A percentile compares a stretch with the other conserved stretches of the same genome.
phyloP scores from a whole-genome alignment of 2,113 vertebrate species.

The Gallinago jamesoni region DNA sequence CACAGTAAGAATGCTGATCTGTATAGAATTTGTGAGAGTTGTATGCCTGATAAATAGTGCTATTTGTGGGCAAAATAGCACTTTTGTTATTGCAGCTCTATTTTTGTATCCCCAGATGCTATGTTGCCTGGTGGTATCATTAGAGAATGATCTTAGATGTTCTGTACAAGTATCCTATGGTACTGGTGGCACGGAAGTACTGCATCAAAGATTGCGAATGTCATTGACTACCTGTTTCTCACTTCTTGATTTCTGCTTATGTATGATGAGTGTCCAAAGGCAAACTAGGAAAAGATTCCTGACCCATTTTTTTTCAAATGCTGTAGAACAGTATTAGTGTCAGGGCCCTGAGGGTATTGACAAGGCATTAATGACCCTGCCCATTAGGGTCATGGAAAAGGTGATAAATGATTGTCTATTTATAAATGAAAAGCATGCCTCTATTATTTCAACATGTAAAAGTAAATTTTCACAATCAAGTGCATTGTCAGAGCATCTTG shows the following conservation, averaged over 20 bases:
- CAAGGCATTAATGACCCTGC: background rate
- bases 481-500: background rate
- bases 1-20: background rate
- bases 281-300: background rate
- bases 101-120: slow-evolving; percentile 37
- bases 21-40: background rate
- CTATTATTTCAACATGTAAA: background rate
- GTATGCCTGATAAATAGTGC: background rate
- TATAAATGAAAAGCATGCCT: background rate
- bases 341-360: background rate
- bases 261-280: background rate
- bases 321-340: background rate
- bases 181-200: background rate
- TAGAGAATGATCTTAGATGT: background rate
- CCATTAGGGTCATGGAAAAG: background rate
- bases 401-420: background rate
- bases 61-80: slow-evolving; percentile 3
- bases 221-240: background rate
- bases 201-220: background rate
- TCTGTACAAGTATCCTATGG: background rate
- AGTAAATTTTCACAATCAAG: background rate
- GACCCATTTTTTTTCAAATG: background rate
- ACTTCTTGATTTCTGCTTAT: background rate
- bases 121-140: background rate
- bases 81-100: background rate